Evolutionary conservation across 1,140 invertebrate species (phyloP), one percentile per base, ranked within the genome.

Genomic region (Octopus sinensis): DNA sequence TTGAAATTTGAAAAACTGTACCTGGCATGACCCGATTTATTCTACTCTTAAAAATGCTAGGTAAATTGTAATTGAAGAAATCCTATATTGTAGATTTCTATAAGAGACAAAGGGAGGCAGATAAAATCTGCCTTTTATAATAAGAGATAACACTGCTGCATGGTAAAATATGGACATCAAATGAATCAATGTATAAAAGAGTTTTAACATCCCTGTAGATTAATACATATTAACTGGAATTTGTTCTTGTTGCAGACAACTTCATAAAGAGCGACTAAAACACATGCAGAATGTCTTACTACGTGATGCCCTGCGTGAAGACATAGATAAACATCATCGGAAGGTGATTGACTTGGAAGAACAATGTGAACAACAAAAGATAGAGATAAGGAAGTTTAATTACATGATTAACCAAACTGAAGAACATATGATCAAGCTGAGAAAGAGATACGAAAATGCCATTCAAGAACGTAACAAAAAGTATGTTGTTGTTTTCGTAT

Each of bases 371-470:
- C 90, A 91, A 81, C 90, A 91, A 82, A 90, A 88, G 84, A 89
- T 91, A 88, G 90, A 91, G 83, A 90, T 91, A 77, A 83, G 83
- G 52, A 91, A 91, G 82, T 86, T 91, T 54, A 91, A 91, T 82
- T 83, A 87, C 76, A 89, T 91, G 88, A 90, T 91, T 73, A 91
- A 91, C 83, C 88, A 90, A 76, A 89, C 90, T 4, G 91, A 91
- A 84, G 89, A 90, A 77, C 87, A 90, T 77, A 90, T 90, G 86
- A 88, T 89, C 4, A 87, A 88, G 76, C 85, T 91, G 23, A 84
- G 90, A 71, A 90, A 91, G 78, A 82, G 86, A 79, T 91, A 90
- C 76, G 89, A 90, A 68, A 86, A 87, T 62, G 87, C 88, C 76
- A 87, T 90, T 43, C 86, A 90, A 81, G 86, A 90, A 79, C 84